These are phyloP conservation scores for Orgyia antiqua DNA, from an alignment of 2,888 invertebrate species.

Conservation along the genomic window DNA sequence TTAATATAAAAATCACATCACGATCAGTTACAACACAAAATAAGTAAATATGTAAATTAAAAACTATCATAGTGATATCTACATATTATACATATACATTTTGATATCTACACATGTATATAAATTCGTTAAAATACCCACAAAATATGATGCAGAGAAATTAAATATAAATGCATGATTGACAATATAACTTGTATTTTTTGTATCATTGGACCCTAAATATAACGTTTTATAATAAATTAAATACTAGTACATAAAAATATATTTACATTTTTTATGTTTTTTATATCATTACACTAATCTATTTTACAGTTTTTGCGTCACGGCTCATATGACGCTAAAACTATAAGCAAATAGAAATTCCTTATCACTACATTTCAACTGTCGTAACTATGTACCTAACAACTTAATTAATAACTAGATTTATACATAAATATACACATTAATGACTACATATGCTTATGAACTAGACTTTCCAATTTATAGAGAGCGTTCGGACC, in stretches of 20 bases:
- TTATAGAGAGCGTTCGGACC: conserved; percentile 40
- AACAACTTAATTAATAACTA: too few species aligned
- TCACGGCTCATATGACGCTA: conserved; percentile 66
- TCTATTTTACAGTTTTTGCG: conserved; percentile 49
- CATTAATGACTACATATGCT: conserved; percentile 11
- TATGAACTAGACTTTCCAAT: conserved; percentile 17
- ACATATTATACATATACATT: conserved; percentile 9
- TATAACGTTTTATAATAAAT: conserved; percentile 23
- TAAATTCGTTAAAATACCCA: conserved; percentile 22
- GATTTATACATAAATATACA: too few species aligned
- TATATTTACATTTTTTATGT: conserved; percentile 12
- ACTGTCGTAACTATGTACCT: too few species aligned
- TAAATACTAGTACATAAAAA: conserved; percentile 7
- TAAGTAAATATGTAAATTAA: conserved; percentile 6
- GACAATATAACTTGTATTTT: conserved; percentile 3
- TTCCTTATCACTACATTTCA: too few species aligned
- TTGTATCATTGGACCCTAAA: conserved; percentile 41
- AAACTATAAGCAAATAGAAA: too few species aligned
- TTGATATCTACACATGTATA: conserved; percentile 10
- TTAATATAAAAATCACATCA: neutral
- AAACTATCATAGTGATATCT: neutral
- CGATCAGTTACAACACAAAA: neutral
- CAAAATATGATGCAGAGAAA: conserved; percentile 8
- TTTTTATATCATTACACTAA: too few species aligned
- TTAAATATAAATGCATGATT: conserved; percentile 18